Evolutionary conservation across 1,140 invertebrate genomes (phyloP).

Genomic region (Samia ricini): DNA sequence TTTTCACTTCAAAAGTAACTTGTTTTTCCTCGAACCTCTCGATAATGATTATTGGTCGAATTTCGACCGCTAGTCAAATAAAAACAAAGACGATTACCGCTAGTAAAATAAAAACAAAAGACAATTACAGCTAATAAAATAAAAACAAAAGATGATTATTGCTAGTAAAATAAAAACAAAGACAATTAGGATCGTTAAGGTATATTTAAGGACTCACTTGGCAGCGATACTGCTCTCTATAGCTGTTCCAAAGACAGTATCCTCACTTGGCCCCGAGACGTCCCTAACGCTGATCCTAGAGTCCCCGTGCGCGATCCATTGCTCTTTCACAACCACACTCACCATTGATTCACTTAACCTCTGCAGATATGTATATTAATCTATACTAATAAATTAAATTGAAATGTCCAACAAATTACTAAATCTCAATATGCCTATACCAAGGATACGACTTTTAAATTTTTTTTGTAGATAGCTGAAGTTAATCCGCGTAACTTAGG

Average conservation of each 20-base stretch:
- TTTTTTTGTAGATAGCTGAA: too few species aligned
- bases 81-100: too few species aligned
- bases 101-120: too few species aligned
- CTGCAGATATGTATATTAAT: conserved; percentile 25
- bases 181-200: too few species aligned
- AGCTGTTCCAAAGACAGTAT: conserved; percentile 25
- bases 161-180: neutral
- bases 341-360: conserved; percentile 37
- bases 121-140: too few species aligned
- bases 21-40: too few species aligned
- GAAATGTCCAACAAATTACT: neutral
- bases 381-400: too few species aligned
- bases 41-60: too few species aligned
- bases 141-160: too few species aligned
- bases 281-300: conserved; percentile 29
- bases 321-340: conserved; percentile 55
- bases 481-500: too few species aligned
- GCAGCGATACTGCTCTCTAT: conserved; percentile 40
- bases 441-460: neutral
- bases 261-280: conserved; percentile 17
- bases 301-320: conserved; percentile 47
- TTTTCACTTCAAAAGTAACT: too few species aligned
- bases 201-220: conserved; percentile 21
- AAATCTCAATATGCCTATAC: neutral
- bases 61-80: too few species aligned